These are phyloP conservation scores for Pristionchus maxplancki DNA, from an alignment of 2,888 invertebrate species.

Conservation along the genomic window DNA sequence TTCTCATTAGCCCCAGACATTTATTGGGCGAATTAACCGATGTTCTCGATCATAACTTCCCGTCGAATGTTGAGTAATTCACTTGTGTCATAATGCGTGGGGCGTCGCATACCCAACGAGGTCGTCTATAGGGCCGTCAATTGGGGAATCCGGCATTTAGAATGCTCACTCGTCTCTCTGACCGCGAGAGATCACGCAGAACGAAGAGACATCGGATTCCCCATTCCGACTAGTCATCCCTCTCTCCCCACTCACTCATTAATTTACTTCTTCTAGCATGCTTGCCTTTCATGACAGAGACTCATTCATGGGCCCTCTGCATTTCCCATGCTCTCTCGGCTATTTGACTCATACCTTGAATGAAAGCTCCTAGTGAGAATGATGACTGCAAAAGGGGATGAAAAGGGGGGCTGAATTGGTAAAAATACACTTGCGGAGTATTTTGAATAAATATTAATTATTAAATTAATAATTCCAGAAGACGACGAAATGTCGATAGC, in stretches of 20 bases:
- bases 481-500: slow-evolving; percentile 27
- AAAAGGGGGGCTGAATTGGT: neutral
- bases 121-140: too few species aligned
- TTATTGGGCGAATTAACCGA: neutral
- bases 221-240: too few species aligned
- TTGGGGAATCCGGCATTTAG: too few species aligned
- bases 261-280: neutral
- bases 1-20: neutral
- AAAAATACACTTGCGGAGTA: neutral
- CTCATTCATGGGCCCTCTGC: neutral
- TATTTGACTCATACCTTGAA: too few species aligned
- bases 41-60: neutral
- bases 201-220: too few species aligned
- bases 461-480: slow-evolving; percentile 1
- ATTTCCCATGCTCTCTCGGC: neutral
- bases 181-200: too few species aligned
- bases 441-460: neutral
- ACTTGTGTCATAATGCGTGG: slow-evolving; percentile 6
- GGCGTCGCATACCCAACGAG: neutral
- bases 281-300: slow-evolving; percentile 8
- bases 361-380: neutral
- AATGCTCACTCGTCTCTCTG: too few species aligned
- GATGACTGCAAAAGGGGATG: neutral
- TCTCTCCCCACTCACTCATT: neutral
- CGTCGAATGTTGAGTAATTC: neutral